These are phyloP conservation scores for Pterophyllum scalare DNA, from an alignment of 2,113 vertebrate species.

Conservation along the genomic window DNA sequence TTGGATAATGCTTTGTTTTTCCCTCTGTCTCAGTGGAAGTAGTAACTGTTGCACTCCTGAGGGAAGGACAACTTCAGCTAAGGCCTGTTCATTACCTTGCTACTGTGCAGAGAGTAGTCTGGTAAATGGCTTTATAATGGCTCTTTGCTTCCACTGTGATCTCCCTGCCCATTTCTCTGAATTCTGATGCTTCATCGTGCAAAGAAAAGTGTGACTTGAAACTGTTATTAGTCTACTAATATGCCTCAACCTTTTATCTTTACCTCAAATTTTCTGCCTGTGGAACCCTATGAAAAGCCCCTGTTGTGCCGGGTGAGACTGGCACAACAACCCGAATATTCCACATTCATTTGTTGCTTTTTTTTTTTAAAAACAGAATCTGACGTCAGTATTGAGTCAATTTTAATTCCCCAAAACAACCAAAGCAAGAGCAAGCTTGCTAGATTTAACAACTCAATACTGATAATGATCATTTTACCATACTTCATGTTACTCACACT, in stretches of 20 bases:
- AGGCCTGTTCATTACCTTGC: slow-evolving; percentile 67
- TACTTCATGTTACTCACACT: slow-evolving; percentile 4
- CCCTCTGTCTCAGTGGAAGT: slow-evolving; percentile 47
- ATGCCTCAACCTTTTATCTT: slow-evolving; percentile 22
- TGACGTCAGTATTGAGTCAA: not conserved
- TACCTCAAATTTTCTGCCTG: slow-evolving; percentile 11
- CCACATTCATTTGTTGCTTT: not conserved
- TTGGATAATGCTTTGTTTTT: slow-evolving; percentile 67
- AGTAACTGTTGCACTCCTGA: slow-evolving; percentile 57
- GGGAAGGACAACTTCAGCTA: slow-evolving; percentile 61
- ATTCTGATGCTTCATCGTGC: slow-evolving; percentile 51
- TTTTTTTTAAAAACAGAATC: not conserved
- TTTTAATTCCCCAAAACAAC: not conserved
- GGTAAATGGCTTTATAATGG: slow-evolving; percentile 78
- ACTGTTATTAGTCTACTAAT: slow-evolving; percentile 28
- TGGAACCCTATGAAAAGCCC: not conserved
- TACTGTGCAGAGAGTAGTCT: slow-evolving; percentile 62
- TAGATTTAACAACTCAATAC: not conserved
- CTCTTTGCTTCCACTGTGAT: slow-evolving; percentile 63
- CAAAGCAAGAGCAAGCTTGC: not conserved
- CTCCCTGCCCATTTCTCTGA: slow-evolving; percentile 60
- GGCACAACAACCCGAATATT: not conserved
- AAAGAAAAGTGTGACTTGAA: slow-evolving; percentile 43
- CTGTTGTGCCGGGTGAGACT: not conserved
- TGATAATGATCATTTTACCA: not conserved